phyloP scores from a whole-genome alignment of 1,140 invertebrate species.

The Pristionchus pacificus region DNA sequence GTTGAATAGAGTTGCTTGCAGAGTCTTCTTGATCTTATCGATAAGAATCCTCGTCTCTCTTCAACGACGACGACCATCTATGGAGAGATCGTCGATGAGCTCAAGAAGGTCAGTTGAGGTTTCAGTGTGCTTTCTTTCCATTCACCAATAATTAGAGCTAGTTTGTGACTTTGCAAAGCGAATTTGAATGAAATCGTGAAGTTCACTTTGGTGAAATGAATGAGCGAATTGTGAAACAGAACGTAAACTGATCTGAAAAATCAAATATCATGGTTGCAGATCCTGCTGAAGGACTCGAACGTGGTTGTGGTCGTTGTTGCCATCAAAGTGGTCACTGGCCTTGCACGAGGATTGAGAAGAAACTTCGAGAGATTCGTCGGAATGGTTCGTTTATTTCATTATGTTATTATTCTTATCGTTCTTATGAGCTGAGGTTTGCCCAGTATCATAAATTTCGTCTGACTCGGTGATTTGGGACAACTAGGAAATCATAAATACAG shows the following conservation, averaged over 20 bases:
- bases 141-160: background rate
- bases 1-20: conserved; percentile 62
- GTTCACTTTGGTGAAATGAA: too few relatives aligned
- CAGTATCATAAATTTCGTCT: background rate
- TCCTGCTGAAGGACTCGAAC: conserved; percentile 82
- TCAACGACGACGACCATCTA: conserved; percentile 61
- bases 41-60: background rate
- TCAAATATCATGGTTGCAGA: background rate
- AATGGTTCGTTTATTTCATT: background rate
- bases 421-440: background rate
- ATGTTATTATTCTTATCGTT: background rate
- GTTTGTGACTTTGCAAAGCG: too few relatives aligned
- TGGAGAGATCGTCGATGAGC: conserved; percentile 74
- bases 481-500: background rate
- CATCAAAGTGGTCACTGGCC: conserved; percentile 73
- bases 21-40: conserved; percentile 59
- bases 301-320: conserved; percentile 82
- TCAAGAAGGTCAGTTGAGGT: conserved; percentile 73
- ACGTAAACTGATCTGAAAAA: too few relatives aligned
- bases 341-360: conserved; percentile 79
- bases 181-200: too few relatives aligned
- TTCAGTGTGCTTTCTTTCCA: conserved; percentile 1
- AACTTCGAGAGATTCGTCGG: conserved; percentile 77
- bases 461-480: too few relatives aligned
- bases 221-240: too few relatives aligned